A percentile compares a stretch with the other conserved stretches of the same genome.
These are phyloP conservation scores for Tadarida brasiliensis DNA, from an alignment of 2,797 vertebrate genomes.

Conservation along the genomic window DNA sequence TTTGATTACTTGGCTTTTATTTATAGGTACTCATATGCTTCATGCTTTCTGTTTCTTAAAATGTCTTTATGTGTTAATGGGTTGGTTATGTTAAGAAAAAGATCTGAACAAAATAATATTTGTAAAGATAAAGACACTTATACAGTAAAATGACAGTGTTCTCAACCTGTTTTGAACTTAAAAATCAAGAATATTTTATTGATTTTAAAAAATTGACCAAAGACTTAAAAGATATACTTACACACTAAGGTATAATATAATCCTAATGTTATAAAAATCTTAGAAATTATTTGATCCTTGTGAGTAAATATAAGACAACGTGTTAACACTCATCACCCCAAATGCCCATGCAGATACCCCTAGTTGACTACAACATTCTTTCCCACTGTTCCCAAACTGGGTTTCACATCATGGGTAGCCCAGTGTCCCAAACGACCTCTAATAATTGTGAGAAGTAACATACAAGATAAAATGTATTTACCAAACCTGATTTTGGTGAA, in stretches of 20 bases:
- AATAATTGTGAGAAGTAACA: neutral
- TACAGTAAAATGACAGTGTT: neutral
- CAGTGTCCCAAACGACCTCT: neutral
- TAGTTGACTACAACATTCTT: neutral
- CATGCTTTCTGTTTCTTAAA: slow-evolving; percentile 37
- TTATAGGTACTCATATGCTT: neutral
- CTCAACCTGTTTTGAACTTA: neutral
- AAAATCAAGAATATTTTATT: slow-evolving; percentile 7
- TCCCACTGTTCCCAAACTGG: neutral
- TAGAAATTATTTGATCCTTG: slow-evolving; percentile 12
- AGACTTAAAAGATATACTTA: neutral
- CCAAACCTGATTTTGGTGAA: neutral
- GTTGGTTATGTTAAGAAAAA: slow-evolving; percentile 2
- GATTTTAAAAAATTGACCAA: slow-evolving; percentile 12
- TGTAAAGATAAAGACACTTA: neutral
- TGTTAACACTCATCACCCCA: neutral
- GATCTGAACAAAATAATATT: neutral
- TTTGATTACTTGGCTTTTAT: slow-evolving; percentile 52
- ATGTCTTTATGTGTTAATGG: neutral
- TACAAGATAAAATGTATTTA: neutral
- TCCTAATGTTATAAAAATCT: neutral
- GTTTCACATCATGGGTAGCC: neutral
- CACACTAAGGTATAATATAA: neutral
- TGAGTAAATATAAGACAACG: neutral
- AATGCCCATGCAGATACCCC: neutral